These are phyloP conservation scores for Noctua pronuba DNA, from an alignment of 2,888 invertebrate species.

Conservation along the genomic window DNA sequence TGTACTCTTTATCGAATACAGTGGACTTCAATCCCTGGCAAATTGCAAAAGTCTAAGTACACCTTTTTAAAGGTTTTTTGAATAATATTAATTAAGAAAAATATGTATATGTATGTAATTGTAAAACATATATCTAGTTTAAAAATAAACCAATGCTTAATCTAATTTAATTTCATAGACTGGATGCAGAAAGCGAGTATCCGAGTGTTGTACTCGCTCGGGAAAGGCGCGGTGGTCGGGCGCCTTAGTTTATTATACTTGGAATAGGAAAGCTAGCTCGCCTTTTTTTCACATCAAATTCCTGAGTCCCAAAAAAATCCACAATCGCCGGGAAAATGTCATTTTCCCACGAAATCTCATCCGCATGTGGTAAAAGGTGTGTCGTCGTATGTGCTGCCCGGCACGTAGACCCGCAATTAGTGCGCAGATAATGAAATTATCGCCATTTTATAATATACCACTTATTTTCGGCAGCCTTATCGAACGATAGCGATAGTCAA, in stretches of 20 bases:
- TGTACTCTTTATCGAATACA: background rate
- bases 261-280: no score
- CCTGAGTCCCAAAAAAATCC: background rate
- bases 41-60: background rate
- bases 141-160: no score
- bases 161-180: no score
- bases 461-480: constrained; percentile 52
- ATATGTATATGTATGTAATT: no score
- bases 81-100: no score
- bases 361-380: constrained; percentile 19
- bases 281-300: no score
- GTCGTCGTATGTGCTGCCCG: constrained; percentile 55
- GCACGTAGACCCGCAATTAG: constrained; percentile 63
- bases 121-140: no score
- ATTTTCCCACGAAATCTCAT: background rate
- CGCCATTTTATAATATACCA: constrained; percentile 54
- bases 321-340: background rate
- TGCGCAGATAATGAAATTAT: constrained; percentile 56
- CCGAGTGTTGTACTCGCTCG: background rate
- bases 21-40: background rate
- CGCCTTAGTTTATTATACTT: no score
- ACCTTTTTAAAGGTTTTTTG: background rate
- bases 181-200: background rate
- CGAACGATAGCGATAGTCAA: constrained; percentile 41
- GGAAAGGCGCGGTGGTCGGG: no score